Evolutionary conservation across 2,888 invertebrate genomes (phyloP).

Genomic region (Physocephala rufipes): DNA sequence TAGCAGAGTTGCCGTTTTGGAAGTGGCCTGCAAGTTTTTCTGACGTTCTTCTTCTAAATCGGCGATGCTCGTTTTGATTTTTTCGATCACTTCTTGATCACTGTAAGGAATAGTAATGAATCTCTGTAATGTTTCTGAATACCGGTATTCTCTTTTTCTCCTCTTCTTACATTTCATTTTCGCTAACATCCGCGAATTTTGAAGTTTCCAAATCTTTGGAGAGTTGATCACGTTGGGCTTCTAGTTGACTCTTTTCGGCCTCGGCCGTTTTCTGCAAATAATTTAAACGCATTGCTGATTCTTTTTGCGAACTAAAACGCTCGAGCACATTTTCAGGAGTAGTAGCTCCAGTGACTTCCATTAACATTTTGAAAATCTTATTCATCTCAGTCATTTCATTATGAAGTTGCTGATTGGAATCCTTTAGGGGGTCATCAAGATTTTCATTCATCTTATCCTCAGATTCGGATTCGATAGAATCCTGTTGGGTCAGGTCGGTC

Average conservation of each 20-base stretch:
- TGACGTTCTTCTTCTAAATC: slow-evolving; percentile 66
- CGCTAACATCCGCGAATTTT: slow-evolving; percentile 82
- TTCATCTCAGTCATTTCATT: slow-evolving; percentile 68
- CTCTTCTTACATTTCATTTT: slow-evolving; percentile 77
- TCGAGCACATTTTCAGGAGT: slow-evolving; percentile 79
- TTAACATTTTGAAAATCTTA: slow-evolving; percentile 76
- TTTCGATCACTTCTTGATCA: slow-evolving; percentile 76
- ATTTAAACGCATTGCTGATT: slow-evolving; percentile 76
- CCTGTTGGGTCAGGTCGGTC: slow-evolving; percentile 68
- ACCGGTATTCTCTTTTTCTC: too few species aligned
- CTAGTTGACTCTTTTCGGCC: slow-evolving; percentile 76
- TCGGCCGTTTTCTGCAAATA: slow-evolving; percentile 78
- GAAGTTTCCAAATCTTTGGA: slow-evolving; percentile 77
- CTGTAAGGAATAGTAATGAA: slow-evolving; percentile 62
- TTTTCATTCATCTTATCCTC: slow-evolving; percentile 47
- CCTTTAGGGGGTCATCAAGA: slow-evolving; percentile 33
- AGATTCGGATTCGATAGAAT: slow-evolving; percentile 69
- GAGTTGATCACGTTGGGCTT: slow-evolving; percentile 73
- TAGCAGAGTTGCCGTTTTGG: slow-evolving; percentile 57
- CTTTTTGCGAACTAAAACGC: slow-evolving; percentile 77
- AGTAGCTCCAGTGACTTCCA: slow-evolving; percentile 81
- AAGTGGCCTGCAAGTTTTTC: slow-evolving; percentile 62
- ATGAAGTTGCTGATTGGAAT: slow-evolving; percentile 59
- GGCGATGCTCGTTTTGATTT: slow-evolving; percentile 71
- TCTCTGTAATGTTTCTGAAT: not conserved